Conservation (phyloP, 2,797 vertebrate genomes). For the Moxostoma hubbsi region DNA sequence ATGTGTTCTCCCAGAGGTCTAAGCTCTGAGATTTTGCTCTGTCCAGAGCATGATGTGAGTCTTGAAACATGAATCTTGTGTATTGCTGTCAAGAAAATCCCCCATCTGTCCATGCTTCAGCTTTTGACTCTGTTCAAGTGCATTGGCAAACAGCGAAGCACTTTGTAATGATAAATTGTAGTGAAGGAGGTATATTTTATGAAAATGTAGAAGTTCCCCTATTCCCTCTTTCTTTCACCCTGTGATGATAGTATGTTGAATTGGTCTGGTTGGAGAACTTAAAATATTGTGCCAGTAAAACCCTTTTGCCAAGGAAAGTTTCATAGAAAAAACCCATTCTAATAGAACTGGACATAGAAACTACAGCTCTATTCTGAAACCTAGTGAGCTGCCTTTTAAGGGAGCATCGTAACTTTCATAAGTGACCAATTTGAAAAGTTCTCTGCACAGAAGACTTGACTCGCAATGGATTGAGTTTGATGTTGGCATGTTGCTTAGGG, state of each 20-base stretch:
- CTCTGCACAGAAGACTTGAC: too few relatives aligned
- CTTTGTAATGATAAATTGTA: background rate
- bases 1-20: slow-evolving; percentile 4
- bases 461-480: too few relatives aligned
- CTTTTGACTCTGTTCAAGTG: slow-evolving; percentile 11
- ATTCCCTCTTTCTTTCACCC: background rate
- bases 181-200: background rate
- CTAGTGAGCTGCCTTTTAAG: too few relatives aligned
- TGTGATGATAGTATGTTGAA: background rate
- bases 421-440: too few relatives aligned
- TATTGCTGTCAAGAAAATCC: background rate
- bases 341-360: slow-evolving; percentile 11
- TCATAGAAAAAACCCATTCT: background rate
- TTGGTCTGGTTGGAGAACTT: slow-evolving; percentile 5
- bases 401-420: too few relatives aligned
- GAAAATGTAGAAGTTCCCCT: background rate
- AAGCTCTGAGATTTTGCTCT: background rate
- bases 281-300: background rate
- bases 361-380: background rate
- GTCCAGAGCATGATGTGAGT: background rate
- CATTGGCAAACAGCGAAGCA: slow-evolving; percentile 25
- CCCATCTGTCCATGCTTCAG: background rate
- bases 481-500: too few relatives aligned
- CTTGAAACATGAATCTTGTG: background rate
- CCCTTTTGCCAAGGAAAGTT: background rate